These are phyloP conservation scores for Amphiduros pacificus DNA, from an alignment of 2,888 invertebrate species.

Conservation along the genomic window DNA sequence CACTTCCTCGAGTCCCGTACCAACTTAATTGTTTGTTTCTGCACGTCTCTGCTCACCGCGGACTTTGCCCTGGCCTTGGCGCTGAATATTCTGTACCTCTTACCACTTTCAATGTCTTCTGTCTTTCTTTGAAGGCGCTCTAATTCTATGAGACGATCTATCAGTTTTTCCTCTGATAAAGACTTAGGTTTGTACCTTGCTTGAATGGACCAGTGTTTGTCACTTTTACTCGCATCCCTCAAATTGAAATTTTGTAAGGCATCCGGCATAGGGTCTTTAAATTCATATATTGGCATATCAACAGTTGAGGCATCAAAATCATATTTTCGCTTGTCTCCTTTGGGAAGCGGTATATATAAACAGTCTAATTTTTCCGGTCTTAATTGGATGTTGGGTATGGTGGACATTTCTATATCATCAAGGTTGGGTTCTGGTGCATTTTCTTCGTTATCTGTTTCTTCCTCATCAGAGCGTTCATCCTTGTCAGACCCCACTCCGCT, in stretches of 20 bases:
- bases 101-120: not conserved
- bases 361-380: not conserved
- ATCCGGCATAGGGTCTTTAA: not conserved
- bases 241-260: not conserved
- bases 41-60: not conserved
- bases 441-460: not conserved
- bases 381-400: not conserved
- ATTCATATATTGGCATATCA: not conserved
- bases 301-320: not conserved
- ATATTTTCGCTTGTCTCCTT: not conserved
- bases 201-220: not conserved
- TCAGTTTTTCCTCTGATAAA: not conserved
- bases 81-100: not conserved
- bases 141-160: not conserved
- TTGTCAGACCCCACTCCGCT: no score
- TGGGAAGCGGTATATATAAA: not conserved
- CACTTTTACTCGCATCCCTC: not conserved
- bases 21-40: constrained; percentile 35
- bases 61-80: not conserved
- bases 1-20: constrained; percentile 34
- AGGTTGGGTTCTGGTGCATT: not conserved
- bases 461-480: no score
- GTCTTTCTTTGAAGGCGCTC: not conserved
- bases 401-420: not conserved
- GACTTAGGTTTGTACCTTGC: not conserved